Evolutionary conservation across 2,797 vertebrate genomes (phyloP).

Genomic region (Microcaecilia unicolor): DNA sequence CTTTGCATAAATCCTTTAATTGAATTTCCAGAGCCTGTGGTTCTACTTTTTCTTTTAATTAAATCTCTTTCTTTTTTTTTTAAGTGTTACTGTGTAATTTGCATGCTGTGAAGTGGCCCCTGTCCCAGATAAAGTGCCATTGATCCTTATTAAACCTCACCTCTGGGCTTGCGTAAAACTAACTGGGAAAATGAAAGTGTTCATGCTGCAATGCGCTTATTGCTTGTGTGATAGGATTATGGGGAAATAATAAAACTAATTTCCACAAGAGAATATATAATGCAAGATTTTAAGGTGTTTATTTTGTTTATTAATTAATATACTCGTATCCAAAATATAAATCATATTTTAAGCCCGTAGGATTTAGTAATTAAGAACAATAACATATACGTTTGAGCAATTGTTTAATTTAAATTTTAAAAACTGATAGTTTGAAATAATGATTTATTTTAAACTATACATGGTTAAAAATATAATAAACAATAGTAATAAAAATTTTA

Average conservation of each 20-base stretch:
- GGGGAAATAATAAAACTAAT: conserved; percentile 76
- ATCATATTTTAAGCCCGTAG: conserved; percentile 50
- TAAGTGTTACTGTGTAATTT: conserved; percentile 97
- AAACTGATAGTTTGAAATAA: conserved; percentile 33
- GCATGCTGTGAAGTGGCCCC: conserved; percentile 89
- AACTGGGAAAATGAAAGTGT: conserved; percentile 96
- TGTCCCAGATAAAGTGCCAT: conserved; percentile 98
- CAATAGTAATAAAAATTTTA: too few relatives aligned
- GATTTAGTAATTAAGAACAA: conserved; percentile 54
- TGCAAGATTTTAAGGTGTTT: conserved; percentile 58
- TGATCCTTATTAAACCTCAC: conserved; percentile 99
- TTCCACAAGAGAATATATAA: conserved; percentile 68
- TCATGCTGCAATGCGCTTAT: conserved; percentile 87
- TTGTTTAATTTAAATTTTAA: conserved; percentile 48
- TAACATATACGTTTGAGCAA: conserved; percentile 44
- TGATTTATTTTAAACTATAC: conserved; percentile 35
- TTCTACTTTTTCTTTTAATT: conserved; percentile 92
- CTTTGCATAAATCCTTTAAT: conserved; percentile 99
- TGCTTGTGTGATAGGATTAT: conserved; percentile 74
- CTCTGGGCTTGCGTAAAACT: conserved; percentile 91
- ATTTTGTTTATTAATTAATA: conserved; percentile 58
- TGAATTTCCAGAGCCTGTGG: conserved; percentile 94
- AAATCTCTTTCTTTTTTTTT: conserved; percentile 88
- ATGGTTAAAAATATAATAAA: too few relatives aligned
- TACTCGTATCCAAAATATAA: conserved; percentile 55